A percentile compares a stretch with the other conserved stretches of the same genome.
phyloP scores from a whole-genome alignment of 2,113 vertebrate species.

The Chamaea fasciata region DNA sequence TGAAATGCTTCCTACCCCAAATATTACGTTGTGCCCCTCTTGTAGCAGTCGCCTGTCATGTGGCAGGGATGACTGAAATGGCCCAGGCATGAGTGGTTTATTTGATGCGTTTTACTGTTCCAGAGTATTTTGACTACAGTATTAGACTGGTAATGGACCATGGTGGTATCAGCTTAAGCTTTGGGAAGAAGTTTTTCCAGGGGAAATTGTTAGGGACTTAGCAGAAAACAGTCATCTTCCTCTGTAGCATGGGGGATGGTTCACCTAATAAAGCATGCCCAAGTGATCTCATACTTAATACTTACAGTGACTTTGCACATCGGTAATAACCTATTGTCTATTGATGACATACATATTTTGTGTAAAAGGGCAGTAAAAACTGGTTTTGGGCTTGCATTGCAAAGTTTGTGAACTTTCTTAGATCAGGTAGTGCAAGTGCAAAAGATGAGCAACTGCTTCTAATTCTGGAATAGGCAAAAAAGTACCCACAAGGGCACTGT shows the following conservation, averaged over 20 bases:
- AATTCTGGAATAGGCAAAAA: background rate
- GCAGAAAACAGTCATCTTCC: slow-evolving; percentile 4
- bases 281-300: slow-evolving; percentile 4
- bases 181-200: background rate
- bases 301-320: background rate
- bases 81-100: background rate
- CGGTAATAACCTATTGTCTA: background rate
- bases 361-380: background rate
- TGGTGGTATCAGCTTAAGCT: background rate
- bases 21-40: background rate
- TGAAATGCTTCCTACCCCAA: background rate
- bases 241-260: background rate
- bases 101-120: background rate
- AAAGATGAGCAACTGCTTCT: background rate
- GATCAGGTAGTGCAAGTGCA: background rate
- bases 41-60: background rate
- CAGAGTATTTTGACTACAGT: background rate
- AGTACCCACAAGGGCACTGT: background rate
- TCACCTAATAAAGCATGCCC: background rate
- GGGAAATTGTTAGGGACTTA: background rate
- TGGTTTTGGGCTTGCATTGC: background rate
- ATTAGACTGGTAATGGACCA: background rate
- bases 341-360: background rate
- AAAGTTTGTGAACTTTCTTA: background rate
- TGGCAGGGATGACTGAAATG: background rate